Conservation (phyloP, 2,113 vertebrate genomes). For the Noctilio leporinus region DNA sequence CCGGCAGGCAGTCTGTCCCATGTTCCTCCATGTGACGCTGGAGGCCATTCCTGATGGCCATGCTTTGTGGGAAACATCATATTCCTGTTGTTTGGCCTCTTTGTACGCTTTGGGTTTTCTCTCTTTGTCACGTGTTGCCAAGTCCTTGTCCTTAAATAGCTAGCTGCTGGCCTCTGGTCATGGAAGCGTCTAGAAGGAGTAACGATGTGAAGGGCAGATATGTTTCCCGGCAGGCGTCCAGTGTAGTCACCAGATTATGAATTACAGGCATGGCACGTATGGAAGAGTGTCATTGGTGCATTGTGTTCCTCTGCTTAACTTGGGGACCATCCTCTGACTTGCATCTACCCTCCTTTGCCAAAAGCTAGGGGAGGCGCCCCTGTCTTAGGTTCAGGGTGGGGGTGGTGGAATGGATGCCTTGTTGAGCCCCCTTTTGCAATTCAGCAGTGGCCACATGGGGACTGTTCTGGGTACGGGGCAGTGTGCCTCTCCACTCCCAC, state of each 20-base stretch:
- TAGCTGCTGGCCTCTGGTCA: background rate
- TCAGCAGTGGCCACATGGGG: background rate
- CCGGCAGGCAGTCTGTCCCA: background rate
- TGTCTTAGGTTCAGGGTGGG: background rate
- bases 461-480: too few species aligned
- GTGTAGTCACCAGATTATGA: background rate
- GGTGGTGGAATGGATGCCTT: background rate
- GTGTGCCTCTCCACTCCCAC: background rate
- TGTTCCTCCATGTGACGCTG: background rate
- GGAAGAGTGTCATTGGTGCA: background rate
- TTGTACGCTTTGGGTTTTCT: background rate
- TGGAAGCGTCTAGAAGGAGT: background rate
- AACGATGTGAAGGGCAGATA: fast-evolving
- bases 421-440: background rate
- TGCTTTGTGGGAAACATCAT: background rate
- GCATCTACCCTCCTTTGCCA: background rate
- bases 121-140: background rate
- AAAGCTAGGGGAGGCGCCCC: background rate
- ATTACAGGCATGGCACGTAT: background rate
- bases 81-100: background rate
- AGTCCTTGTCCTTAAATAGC: background rate
- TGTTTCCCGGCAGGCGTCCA: background rate
- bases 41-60: background rate
- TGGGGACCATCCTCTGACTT: background rate
- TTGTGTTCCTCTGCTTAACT: background rate